These are phyloP conservation scores for Clostera curtula DNA, from an alignment of 2,888 invertebrate species.

Conservation along the genomic window DNA sequence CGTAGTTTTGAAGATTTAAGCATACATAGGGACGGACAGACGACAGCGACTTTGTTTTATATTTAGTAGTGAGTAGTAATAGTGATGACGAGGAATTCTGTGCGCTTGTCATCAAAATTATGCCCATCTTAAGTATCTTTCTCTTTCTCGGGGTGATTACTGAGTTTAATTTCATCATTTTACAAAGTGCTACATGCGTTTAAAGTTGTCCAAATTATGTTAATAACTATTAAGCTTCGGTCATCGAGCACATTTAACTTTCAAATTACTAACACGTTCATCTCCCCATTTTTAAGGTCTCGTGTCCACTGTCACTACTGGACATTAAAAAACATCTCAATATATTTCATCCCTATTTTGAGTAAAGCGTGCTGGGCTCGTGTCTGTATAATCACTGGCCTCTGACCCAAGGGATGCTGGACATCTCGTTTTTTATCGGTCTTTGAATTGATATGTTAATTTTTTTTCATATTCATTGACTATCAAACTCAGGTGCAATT, in stretches of 20 bases:
- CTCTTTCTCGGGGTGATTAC: not conserved
- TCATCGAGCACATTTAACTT: conserved; percentile 20
- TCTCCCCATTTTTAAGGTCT: conserved; percentile 25
- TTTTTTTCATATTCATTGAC: conserved; percentile 3
- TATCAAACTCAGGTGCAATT: too few relatives aligned
- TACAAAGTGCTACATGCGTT: conserved; percentile 12
- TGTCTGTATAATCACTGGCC: conserved; percentile 19
- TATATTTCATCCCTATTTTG: conserved; percentile 22
- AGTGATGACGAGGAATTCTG: too few relatives aligned
- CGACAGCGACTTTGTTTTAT: too few relatives aligned
- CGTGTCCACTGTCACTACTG: conserved; percentile 26
- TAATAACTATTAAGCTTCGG: conserved; percentile 16
- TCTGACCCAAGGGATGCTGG: conserved; percentile 26
- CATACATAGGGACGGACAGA: too few relatives aligned
- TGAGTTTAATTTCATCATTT: not conserved
- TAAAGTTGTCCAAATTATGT: conserved; percentile 16
- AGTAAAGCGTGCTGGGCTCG: conserved; percentile 26
- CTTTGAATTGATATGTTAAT: conserved; percentile 23
- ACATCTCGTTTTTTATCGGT: conserved; percentile 21
- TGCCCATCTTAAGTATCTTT: too few relatives aligned
- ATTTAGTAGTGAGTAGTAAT: too few relatives aligned
- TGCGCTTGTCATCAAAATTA: too few relatives aligned
- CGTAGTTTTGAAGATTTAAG: too few relatives aligned
- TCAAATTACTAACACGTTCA: conserved; percentile 18
- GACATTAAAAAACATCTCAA: conserved; percentile 25